Evolutionary conservation across 2,797 vertebrate species (phyloP).

Genomic region (Neopelma chrysocephalum): DNA sequence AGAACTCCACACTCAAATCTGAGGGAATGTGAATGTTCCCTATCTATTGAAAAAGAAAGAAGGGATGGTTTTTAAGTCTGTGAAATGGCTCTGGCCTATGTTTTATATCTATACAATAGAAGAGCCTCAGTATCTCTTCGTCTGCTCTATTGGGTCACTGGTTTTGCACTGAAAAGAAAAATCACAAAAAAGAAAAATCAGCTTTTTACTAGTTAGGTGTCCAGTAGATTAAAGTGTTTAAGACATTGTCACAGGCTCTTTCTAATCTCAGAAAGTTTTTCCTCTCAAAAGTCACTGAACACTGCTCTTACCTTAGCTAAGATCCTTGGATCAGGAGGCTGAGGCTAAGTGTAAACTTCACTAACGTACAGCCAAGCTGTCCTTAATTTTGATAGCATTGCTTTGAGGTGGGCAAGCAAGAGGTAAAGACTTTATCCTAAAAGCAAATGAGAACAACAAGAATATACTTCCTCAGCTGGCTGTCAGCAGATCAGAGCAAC

Average conservation of each 20-base stretch:
- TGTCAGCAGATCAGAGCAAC: background rate
- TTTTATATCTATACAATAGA: background rate
- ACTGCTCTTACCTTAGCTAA: background rate
- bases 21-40: background rate
- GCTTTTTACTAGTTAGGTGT: background rate
- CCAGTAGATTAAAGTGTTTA: background rate
- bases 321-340: background rate
- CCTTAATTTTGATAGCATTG: background rate
- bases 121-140: background rate
- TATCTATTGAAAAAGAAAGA: too few species aligned
- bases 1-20: background rate
- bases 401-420: background rate
- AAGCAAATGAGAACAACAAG: background rate
- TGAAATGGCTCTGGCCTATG: background rate
- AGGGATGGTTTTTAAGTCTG: background rate
- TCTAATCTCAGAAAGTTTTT: background rate
- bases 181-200: background rate
- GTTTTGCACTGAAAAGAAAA: background rate
- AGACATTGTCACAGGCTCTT: background rate
- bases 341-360: background rate
- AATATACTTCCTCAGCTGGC: background rate
- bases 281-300: background rate
- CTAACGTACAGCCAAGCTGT: background rate
- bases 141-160: background rate
- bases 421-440: background rate